Evolutionary conservation across 1,140 invertebrate genomes (phyloP).

Genomic region (Pseudomyrmex pallidus): DNA sequence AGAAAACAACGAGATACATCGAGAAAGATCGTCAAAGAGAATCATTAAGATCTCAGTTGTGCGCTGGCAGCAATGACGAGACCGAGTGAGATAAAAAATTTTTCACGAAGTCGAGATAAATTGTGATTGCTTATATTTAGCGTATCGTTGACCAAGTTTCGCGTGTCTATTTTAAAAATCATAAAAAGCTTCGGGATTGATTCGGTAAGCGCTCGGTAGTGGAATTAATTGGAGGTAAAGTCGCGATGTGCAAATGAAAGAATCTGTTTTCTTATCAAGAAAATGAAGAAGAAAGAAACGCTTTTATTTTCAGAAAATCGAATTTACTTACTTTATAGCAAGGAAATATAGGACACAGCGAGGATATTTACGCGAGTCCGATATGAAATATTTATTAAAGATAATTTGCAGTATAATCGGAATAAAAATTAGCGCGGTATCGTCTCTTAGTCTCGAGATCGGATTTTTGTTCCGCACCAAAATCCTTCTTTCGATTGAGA

Average conservation of each 20-base stretch:
- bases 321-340: not conserved
- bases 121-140: slow-evolving; percentile 1
- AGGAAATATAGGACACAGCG: not conserved
- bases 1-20: not conserved
- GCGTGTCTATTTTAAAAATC: not conserved
- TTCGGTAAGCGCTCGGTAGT: not conserved
- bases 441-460: slow-evolving; percentile 27
- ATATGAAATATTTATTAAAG: slow-evolving; percentile 7
- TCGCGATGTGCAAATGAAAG: not conserved
- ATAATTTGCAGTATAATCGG: not conserved
- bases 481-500: slow-evolving; percentile 55
- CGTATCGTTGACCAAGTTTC: not conserved
- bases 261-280: not conserved
- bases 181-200: not conserved
- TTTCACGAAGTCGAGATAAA: not conserved
- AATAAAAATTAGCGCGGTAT: slow-evolving; percentile 6
- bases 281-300: not conserved
- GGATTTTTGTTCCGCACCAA: not conserved
- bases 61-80: not conserved
- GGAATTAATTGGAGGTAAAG: slow-evolving; percentile 13
- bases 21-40: not conserved
- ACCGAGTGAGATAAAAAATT: not conserved
- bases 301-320: not conserved
- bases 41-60: not conserved
- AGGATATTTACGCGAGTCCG: not conserved